Evolutionary conservation across 2,888 invertebrate genomes (phyloP).

Genomic region (Polietes domitor): DNA sequence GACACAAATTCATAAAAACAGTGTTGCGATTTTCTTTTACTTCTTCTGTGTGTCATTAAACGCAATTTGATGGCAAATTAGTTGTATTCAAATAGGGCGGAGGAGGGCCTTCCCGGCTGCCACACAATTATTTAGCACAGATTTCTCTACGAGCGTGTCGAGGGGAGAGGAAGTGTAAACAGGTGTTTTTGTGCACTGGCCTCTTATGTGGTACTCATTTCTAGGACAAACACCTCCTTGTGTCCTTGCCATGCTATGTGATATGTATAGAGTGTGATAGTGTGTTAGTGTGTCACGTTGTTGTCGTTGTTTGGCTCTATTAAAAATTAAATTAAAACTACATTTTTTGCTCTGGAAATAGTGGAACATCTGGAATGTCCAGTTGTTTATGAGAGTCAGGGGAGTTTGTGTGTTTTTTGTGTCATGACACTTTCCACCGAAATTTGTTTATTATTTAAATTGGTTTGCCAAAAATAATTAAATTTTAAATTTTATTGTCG

Average conservation of each 20-base stretch:
- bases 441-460: constrained; percentile 33
- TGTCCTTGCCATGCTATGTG: not conserved
- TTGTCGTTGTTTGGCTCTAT: not conserved
- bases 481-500: constrained; percentile 28
- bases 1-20: not conserved
- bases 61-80: constrained; percentile 62
- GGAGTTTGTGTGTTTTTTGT: constrained; percentile 1
- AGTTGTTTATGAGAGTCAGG: constrained; percentile 6
- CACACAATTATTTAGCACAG: constrained; percentile 38
- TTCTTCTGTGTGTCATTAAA: constrained; percentile 44
- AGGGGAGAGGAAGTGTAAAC: not conserved
- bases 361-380: constrained; percentile 24
- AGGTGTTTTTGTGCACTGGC: constrained; percentile 15
- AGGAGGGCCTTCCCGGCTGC: not conserved
- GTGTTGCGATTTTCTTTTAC: constrained; percentile 12
- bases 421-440: not conserved
- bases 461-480: constrained; percentile 2
- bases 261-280: not conserved
- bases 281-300: not conserved
- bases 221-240: not conserved
- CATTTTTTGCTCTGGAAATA: constrained; percentile 22
- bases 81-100: constrained; percentile 35
- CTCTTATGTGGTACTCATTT: not conserved
- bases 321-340: constrained; percentile 30
- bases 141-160: not conserved